These are phyloP conservation scores for Acanthurus tractus DNA, from an alignment of 2,797 vertebrate genomes.

Conservation along the genomic window DNA sequence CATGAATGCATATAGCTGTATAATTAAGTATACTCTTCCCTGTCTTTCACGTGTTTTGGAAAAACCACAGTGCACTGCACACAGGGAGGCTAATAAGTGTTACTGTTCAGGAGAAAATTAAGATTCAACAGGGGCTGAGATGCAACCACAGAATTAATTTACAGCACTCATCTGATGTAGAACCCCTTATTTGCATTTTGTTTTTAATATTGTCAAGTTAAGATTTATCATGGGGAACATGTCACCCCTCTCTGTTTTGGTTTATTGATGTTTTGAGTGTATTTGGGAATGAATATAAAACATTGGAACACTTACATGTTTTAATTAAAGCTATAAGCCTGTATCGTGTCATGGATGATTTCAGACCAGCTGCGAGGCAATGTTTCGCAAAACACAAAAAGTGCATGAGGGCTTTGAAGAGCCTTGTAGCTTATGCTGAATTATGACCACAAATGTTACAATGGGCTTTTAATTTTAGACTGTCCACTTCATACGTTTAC, in stretches of 20 bases:
- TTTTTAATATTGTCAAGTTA: conserved; percentile 61
- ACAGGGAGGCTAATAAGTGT: conserved; percentile 37
- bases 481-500: conserved; percentile 38
- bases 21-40: conserved; percentile 40
- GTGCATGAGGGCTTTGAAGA: conserved; percentile 31
- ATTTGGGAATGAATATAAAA: conserved; percentile 32
- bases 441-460: conserved; percentile 33
- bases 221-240: conserved; percentile 44
- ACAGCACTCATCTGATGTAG: conserved; percentile 60
- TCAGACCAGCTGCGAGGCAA: conserved; percentile 57
- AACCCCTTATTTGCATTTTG: conserved; percentile 48
- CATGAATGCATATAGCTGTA: conserved; percentile 29
- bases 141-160: conserved; percentile 49
- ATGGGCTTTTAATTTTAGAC: conserved; percentile 38
- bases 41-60: conserved; percentile 33
- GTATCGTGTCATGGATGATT: conserved; percentile 53
- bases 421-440: conserved; percentile 36
- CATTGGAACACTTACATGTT: conserved; percentile 28
- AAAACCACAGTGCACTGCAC: conserved; percentile 23
- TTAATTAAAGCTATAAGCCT: conserved; percentile 56
- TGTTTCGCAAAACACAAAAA: conserved; percentile 36
- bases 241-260: conserved; percentile 47
- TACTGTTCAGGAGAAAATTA: conserved; percentile 60
- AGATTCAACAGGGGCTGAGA: conserved; percentile 58
- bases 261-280: conserved; percentile 46